Percentiles rank a stretch among this genome's conserved stretches.
phyloP scores from a whole-genome alignment of 1,140 invertebrate genomes.

The Bombus pascuorum region DNA sequence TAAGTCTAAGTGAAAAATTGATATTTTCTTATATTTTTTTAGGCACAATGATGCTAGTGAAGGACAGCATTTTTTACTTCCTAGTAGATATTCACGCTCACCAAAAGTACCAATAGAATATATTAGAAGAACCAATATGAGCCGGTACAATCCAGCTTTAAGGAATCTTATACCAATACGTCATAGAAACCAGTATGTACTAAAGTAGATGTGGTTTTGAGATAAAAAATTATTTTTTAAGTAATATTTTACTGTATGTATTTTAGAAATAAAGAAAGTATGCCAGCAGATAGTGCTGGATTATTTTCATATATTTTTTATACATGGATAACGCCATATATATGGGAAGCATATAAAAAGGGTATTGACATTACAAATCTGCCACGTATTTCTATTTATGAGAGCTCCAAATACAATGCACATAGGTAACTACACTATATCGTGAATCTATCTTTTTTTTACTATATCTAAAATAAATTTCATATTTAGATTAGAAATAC shows the following conservation, averaged over 20 bases:
- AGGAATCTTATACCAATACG: constrained; percentile 72
- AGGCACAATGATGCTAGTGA: constrained; percentile 11
- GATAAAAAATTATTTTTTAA: not conserved
- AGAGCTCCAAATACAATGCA: constrained; percentile 82
- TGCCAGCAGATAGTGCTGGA: constrained; percentile 64
- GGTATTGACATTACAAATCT: constrained; percentile 80
- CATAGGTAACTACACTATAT: constrained; percentile 72
- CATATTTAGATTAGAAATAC: constrained; percentile 78
- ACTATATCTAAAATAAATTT: not conserved
- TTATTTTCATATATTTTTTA: constrained; percentile 82
- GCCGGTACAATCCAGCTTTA: constrained; percentile 67
- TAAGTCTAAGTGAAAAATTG: not conserved
- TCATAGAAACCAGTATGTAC: constrained; percentile 59
- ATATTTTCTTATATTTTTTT: constrained; percentile 1
- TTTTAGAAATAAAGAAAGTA: constrained; percentile 53
- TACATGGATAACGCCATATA: constrained; percentile 84
- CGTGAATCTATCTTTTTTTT: not conserved
- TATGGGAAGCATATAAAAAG: constrained; percentile 84
- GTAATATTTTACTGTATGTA: not conserved
- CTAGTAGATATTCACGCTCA: constrained; percentile 55
- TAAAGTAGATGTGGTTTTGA: not conserved
- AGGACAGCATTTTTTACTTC: constrained; percentile 54
- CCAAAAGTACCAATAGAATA: constrained; percentile 58
- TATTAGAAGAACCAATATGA: constrained; percentile 50
- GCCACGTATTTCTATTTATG: constrained; percentile 82